A percentile compares a stretch with the other conserved stretches of the same genome.
Evolutionary conservation across 1,140 invertebrate species (phyloP).

Genomic region (Neodiprion pinetum): DNA sequence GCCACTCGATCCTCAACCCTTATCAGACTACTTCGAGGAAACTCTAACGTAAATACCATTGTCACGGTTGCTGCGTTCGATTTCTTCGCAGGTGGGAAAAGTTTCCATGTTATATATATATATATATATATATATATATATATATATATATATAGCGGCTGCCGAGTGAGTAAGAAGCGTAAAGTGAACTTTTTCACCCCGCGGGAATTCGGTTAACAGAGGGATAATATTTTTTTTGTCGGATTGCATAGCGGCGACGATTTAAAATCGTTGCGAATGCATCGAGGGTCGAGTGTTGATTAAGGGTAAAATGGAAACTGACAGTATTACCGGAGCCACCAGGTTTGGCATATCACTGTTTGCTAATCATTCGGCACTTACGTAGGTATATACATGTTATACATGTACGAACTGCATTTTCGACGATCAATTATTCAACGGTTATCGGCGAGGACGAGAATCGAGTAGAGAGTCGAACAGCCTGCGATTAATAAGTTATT

Average conservation of each 20-base stretch:
- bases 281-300: background rate
- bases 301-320: background rate
- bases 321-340: background rate
- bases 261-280: background rate
- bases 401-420: background rate
- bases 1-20: background rate
- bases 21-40: background rate
- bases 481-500: background rate
- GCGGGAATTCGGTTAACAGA: too few relatives aligned
- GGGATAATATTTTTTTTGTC: background rate
- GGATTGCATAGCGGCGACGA: background rate
- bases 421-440: background rate
- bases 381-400: too few relatives aligned
- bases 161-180: too few relatives aligned
- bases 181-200: too few relatives aligned
- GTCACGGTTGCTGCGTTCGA: background rate
- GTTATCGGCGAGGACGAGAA: background rate
- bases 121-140: too few relatives aligned
- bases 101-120: background rate
- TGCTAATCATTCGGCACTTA: background rate
- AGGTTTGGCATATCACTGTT: background rate
- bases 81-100: background rate
- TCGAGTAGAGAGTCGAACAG: background rate
- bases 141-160: too few relatives aligned
- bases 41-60: slow-evolving; percentile 2